Base-by-base conservation (phyloP, 2,797 vertebrate species). In the Phoxinus dragarum region DNA sequence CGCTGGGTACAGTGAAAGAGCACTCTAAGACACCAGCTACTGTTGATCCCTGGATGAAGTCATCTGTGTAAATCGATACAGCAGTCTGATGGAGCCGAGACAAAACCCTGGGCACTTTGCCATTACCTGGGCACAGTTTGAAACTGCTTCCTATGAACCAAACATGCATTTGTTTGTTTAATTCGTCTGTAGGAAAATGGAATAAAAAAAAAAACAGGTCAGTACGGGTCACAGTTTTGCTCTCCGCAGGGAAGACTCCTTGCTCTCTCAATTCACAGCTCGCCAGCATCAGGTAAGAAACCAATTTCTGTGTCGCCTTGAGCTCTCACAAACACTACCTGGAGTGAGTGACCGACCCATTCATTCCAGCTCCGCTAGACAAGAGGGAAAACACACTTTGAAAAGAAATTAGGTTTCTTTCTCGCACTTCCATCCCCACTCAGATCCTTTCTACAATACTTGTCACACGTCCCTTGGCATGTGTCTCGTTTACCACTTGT, bases 401-500 rank as follows among this genome's bases (percentile, higher is more conserved):
- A 88, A 84, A 83, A 66, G 56, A 88, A 86, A 82, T 90, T 40
- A 83, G 79, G 76, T 54, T 86, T 89, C 78, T 72, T 54, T 75
- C 61, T 75, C 17, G 7, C 69, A 31, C 61, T 49, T 44, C 42
- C 49, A 31, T 38, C 56, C 36, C 61, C 56, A 54, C 56, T 73
- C 31, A 16, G 59, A 54, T 44, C 36, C 38, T 81, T 79, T 47
- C 74, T 4, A 23, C 74, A 71, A 36, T 21, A 68, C 66, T 78
- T 90, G 86, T 89, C 89, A 89, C 73, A 76, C n/a, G 86, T 87
- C 88, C 77, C 85, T 84, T 73, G 75, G 64, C 76, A 49, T 85
- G 71, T 36, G 75, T 89, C 86, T 87, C 80, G 86, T 91, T 92
- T 92, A 90, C 91, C 88, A 88, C 88, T 75, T 88, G 84, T 86